Base-by-base conservation (phyloP, 2,113 vertebrate genomes). In the Psilopogon haemacephalus region DNA sequence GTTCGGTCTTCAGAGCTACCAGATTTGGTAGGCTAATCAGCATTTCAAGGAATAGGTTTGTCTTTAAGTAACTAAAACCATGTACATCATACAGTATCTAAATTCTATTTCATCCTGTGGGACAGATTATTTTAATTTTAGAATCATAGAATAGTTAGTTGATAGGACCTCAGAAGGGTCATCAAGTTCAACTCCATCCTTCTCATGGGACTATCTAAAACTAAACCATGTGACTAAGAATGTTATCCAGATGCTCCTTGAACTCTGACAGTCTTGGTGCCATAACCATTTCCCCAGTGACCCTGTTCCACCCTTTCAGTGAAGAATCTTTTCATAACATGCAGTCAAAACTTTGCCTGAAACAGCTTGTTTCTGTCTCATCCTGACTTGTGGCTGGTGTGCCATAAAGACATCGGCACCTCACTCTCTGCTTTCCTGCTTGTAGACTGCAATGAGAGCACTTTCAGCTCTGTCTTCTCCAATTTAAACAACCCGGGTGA, bases 401-500 rank as follows among this genome's bases (percentile, higher is more conserved):
- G 64, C 33, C 26, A 42, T 20, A 40, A 89, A 26, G 23, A 64
- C 30, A 56, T 48, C 18, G 35, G 12, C 32, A 44, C 5, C 17
- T 54, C 8, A 17, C 10, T 5, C 12, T 48, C 33, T 0, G 0
- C 19, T 46, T 19, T 23, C 15, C 15, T 0, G 10, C 4, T 4
- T 55, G 18, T 20, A 82, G n/a, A 14, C 32, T 30, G 32, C 0
- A 0, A 27, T 19, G 20, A 32, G 13, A n/a, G 7, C 30, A 40
- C 3, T 8, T 6, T 40, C 15, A 56, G 33, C 33, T 19, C 62
- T 88, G 17, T 38, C 5, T 46, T 79, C 32, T 52, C 21, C 54
- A 62, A 26, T 28, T 1, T n/a, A n/a, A n/a, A n/a, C n/a, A n/a
- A n/a, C n/a, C n/a, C n/a, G n/a, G n/a, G n/a, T 35, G 27, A 74